Conservation (phyloP, 2,113 vertebrate genomes). For the Dolichotis patagonum region DNA sequence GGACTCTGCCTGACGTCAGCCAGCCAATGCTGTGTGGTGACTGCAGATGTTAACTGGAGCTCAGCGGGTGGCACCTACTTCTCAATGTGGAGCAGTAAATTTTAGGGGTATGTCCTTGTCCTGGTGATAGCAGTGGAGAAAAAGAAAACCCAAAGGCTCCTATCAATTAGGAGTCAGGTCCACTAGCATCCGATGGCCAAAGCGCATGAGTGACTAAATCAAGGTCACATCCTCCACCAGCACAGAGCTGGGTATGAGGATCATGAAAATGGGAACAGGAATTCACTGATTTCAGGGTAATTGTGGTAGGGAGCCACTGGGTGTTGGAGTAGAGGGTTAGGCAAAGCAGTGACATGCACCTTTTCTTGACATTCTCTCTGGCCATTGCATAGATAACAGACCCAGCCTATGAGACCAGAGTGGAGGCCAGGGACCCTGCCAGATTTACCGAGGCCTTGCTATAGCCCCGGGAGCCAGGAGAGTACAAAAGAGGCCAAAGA, state of each 20-base stretch:
- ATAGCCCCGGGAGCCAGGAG: neutral
- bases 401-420: neutral
- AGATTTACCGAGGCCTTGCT: neutral
- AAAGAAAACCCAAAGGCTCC: neutral
- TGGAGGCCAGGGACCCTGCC: neutral
- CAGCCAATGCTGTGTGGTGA: neutral
- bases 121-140: neutral
- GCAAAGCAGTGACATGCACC: neutral
- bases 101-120: neutral
- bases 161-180: neutral
- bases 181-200: neutral
- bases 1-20: neutral
- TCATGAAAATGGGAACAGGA: neutral
- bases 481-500: neutral
- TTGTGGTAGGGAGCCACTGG: fast-evolving
- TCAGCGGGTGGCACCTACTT: neutral
- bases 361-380: neutral
- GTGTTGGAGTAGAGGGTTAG: too few relatives aligned
- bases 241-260: neutral
- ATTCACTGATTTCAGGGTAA: neutral
- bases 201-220: neutral
- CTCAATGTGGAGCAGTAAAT: neutral
- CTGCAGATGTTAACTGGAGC: neutral
- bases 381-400: neutral
- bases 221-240: fast-evolving